A percentile compares a stretch with the other conserved stretches of the same genome.
Evolutionary conservation across 2,113 vertebrate species (phyloP).

Genomic region (Tapirus terrestris): DNA sequence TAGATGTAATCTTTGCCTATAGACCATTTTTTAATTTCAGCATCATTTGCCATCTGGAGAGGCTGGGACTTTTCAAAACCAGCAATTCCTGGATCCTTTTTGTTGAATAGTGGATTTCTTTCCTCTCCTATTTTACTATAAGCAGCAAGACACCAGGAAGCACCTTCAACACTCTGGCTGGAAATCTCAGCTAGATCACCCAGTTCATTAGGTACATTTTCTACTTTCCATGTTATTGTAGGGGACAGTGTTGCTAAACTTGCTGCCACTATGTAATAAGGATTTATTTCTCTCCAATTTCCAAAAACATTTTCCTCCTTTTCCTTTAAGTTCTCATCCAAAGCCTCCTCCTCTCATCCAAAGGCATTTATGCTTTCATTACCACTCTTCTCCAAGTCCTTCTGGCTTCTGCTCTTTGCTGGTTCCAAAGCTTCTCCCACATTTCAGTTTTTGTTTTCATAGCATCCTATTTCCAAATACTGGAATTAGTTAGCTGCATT

Average conservation of each 20-base stretch:
- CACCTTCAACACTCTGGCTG: no score
- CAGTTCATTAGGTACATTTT: no score
- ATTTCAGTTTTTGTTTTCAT: neutral
- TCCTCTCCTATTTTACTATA: no score
- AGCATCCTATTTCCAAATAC: neutral
- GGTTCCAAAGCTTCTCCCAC: neutral
- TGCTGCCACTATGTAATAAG: no score
- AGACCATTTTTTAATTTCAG: no score
- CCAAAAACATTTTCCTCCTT: neutral
- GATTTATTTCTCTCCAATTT: no score
- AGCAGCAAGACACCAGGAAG: no score
- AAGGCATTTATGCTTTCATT: neutral
- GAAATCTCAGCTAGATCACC: no score
- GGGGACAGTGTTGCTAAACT: no score
- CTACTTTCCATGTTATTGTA: no score
- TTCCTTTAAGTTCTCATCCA: neutral
- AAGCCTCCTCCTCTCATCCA: no score
- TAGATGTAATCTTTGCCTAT: neutral
- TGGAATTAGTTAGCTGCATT: neutral
- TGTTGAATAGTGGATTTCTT: neutral
- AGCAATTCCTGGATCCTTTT: neutral
- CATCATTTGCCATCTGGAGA: no score
- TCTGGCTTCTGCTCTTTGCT: neutral
- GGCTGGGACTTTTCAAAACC: neutral
- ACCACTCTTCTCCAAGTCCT: neutral